A percentile compares a stretch with the other conserved stretches of the same genome.
phyloP scores from a whole-genome alignment of 1,140 invertebrate species.

The Drosophila sp. region DNA sequence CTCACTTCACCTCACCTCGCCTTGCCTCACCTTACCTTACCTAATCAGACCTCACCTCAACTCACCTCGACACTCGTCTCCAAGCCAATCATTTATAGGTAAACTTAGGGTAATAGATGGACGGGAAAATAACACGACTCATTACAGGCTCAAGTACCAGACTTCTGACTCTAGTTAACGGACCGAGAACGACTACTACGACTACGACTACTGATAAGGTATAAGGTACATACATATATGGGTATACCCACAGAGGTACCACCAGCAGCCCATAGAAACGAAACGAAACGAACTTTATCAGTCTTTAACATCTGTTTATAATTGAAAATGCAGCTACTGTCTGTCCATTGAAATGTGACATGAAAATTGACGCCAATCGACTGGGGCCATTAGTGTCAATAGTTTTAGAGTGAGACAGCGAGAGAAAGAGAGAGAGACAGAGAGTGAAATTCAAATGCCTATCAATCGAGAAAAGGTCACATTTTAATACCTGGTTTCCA shows the following conservation, averaged over 20 bases:
- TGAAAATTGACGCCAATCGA: conserved; percentile 80
- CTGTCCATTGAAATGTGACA: conserved; percentile 53
- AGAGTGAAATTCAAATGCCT: conserved; percentile 25
- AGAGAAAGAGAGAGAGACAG: not conserved
- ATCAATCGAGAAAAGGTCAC: not conserved
- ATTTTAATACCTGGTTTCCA: not conserved
- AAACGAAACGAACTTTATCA: conserved; percentile 48
- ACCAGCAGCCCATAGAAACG: not conserved
- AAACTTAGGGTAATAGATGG: conserved; percentile 11
- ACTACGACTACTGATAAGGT: not conserved
- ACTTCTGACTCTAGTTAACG: conserved; percentile 11
- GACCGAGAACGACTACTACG: conserved; percentile 13
- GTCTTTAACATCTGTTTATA: conserved; percentile 82
- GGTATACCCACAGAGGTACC: too few species aligned
- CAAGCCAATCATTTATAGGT: not conserved
- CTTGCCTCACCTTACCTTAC: not conserved
- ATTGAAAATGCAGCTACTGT: conserved; percentile 83
- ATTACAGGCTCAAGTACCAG: conserved; percentile 78
- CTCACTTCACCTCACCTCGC: not conserved
- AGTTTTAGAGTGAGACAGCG: conserved; percentile 28
- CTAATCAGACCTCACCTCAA: not conserved
- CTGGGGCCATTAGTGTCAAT: conserved; percentile 74
- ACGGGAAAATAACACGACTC: conserved; percentile 63
- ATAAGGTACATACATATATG: too few species aligned
- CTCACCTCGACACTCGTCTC: not conserved